Evolutionary conservation across 2,797 vertebrate genomes (phyloP).

Genomic region (Brotula barbata): DNA sequence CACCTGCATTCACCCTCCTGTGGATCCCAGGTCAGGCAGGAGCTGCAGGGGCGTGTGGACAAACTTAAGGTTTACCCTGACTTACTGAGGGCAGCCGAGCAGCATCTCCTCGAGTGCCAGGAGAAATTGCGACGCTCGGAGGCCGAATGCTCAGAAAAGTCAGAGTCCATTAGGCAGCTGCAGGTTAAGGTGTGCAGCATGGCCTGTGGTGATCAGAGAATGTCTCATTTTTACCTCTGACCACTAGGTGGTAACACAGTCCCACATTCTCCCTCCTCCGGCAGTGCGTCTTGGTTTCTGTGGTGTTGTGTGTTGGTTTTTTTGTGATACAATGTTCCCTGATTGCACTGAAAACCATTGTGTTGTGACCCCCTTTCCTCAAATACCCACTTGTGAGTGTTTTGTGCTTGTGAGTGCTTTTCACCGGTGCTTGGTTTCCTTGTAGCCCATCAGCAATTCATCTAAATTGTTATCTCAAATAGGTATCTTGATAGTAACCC

Average conservation of each 20-base stretch:
- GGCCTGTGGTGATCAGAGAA: slow-evolving; percentile 22
- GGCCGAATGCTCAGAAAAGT: slow-evolving; percentile 75
- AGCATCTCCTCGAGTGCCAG: slow-evolving; percentile 76
- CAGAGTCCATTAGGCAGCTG: slow-evolving; percentile 77
- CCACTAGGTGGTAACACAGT: slow-evolving; percentile 58
- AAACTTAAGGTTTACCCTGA: slow-evolving; percentile 74
- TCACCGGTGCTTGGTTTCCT: not conserved
- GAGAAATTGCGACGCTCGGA: slow-evolving; percentile 73
- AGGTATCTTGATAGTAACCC: not conserved
- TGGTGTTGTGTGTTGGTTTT: slow-evolving; percentile 36
- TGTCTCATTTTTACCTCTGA: slow-evolving; percentile 40
- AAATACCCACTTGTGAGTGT: slow-evolving; percentile 13
- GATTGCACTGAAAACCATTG: slow-evolving; percentile 34
- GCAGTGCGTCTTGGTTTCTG: slow-evolving; percentile 11
- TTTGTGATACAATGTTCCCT: slow-evolving; percentile 15
- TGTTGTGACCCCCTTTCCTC: not conserved
- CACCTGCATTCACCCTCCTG: slow-evolving; percentile 17
- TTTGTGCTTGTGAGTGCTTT: slow-evolving; percentile 32
- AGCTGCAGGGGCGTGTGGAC: slow-evolving; percentile 74
- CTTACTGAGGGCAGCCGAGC: slow-evolving; percentile 76
- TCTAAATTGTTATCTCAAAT: not conserved
- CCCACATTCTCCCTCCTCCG: slow-evolving; percentile 14
- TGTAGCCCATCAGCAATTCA: not conserved
- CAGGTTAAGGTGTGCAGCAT: slow-evolving; percentile 81
- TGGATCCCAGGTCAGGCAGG: slow-evolving; percentile 79